Conservation (phyloP, 2,888 invertebrate species). For the Sphaerophoria taeniata region DNA sequence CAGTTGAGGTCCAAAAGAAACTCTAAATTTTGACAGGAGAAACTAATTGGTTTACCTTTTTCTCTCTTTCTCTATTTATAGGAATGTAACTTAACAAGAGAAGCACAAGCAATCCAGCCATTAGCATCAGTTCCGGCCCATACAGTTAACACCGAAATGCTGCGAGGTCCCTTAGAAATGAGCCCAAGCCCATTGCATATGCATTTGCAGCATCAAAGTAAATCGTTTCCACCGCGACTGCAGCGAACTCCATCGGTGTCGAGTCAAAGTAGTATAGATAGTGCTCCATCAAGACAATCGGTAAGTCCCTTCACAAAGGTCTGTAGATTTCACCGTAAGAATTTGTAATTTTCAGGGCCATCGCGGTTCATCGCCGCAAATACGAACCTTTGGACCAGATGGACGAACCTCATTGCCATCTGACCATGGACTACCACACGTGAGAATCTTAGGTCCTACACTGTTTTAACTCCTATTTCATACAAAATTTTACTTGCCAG, state of each 20-base stretch:
- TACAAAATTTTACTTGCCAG: conserved; percentile 75
- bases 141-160: conserved; percentile 79
- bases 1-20: conserved; percentile 78
- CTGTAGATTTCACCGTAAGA: background rate
- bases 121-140: conserved; percentile 83
- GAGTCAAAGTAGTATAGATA: conserved; percentile 92
- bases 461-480: background rate
- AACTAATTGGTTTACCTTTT: background rate
- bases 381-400: conserved; percentile 92
- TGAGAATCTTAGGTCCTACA: conserved; percentile 44
- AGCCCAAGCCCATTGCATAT: conserved; percentile 85
- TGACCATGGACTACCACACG: conserved; percentile 77
- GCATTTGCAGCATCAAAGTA: conserved; percentile 88
- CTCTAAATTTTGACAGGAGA: no score
- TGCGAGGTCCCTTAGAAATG: conserved; percentile 84
- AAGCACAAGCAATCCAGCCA: conserved; percentile 86
- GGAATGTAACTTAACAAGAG: conserved; percentile 87
- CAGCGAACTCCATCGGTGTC: conserved; percentile 92
- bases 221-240: conserved; percentile 87
- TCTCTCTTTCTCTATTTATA: conserved; percentile 77
- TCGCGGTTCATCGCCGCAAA: conserved; percentile 92
- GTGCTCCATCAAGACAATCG: conserved; percentile 86
- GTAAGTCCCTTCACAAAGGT: conserved; percentile 72
- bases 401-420: conserved; percentile 85
- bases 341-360: conserved; percentile 84